Base-by-base conservation (phyloP, 2,113 vertebrate species). In the Laterallus jamaicensis region DNA sequence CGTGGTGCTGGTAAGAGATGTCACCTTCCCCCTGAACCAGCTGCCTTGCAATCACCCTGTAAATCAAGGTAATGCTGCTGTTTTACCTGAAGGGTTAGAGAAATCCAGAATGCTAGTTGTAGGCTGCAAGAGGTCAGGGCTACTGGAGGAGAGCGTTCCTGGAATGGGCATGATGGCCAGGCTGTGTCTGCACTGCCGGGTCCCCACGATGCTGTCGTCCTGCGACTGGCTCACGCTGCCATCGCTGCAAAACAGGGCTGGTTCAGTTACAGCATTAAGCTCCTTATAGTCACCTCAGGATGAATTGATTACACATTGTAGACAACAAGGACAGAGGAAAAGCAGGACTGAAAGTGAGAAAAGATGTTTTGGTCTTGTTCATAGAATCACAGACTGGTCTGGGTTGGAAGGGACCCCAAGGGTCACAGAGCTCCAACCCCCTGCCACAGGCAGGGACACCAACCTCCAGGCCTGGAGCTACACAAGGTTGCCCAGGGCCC, bases 191-290 rank as follows among this genome's bases (percentile, higher is more conserved):
- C 98, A 99, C 97, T 99, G 99, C 86, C 99, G 99, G 0, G 99
- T 99, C 10, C 99, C 99, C 88, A 99, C 99, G 10, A 99, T 98
- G 97, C 99, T 99, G 98, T 99, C 99, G 32, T 99, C 99, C 96
- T 99, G 99, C 4, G 99, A 99, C 86, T 99, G 99, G 95, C 98
- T 98, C 95, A 99, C 97, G 9, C 98, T 98, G 7, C 98, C 98
- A 16, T 99, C 99, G 39, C 99, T 99, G 97, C 50, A 98, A 94
- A 95, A 97, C 44, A 98, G 22, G 2, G 20, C 6, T 5, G 60
- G 0, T 3, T 50, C 66, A 26, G 1, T 70, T 11, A 37, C 0
- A 15, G 59, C n/a, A 8, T 5, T 15, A 3, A 66, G 13, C 28
- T 35, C 63, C 70, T 50, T 6, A 10, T 2, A 7, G 1, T 59